Base-by-base conservation (phyloP, 2,797 vertebrate genomes). In the Synanceia verrucosa region DNA sequence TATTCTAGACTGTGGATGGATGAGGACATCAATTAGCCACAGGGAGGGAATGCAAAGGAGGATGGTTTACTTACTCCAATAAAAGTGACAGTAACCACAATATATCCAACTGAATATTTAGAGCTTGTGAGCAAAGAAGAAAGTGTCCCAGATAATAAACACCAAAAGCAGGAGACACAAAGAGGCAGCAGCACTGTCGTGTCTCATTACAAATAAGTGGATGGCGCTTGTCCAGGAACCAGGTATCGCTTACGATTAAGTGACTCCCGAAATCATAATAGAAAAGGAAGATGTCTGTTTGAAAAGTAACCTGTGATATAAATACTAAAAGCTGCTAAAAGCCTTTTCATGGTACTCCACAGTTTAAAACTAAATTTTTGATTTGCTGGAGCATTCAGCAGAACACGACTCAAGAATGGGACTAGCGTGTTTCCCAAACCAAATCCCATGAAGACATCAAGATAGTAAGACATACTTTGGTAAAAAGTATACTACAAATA, bases 71-170 rank as follows among this genome's bases (percentile, higher is more conserved):
- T 56, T 57, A n/a, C 31, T 48, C 19, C 18, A 46, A 57, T 64
- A 70, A 78, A 83, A 73, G 46, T 31, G 26, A 44, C 39, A 63
- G 44, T 75, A 60, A 67, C 18, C 29, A 24, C n/a, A n/a, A n/a
- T n/a, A n/a, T n/a, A n/a, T n/a, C n/a, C n/a, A 41, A 52, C 48
- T 69, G 43, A 33, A 1, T 36, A 24, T 65, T 78, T 34, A 43
- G 55, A 68, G 69, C 51, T 26, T 23, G 11, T 21, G 50, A 71
- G 70, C 41, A 8, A 47, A 47, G 24, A 70, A 64, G 10, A 1
- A 75, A 81, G 73, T 21, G 41, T 78, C 48, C 41, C 29, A 21
- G 33, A 65, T 70, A 72, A 65, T 80, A 78, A 80, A 67, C 50
- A 47, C 41, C 65, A 34, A 43, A 65, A 56, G 0, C 1, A n/a